Conservation (phyloP, 1,140 invertebrate genomes). For the Sarcophaga bullata region DNA sequence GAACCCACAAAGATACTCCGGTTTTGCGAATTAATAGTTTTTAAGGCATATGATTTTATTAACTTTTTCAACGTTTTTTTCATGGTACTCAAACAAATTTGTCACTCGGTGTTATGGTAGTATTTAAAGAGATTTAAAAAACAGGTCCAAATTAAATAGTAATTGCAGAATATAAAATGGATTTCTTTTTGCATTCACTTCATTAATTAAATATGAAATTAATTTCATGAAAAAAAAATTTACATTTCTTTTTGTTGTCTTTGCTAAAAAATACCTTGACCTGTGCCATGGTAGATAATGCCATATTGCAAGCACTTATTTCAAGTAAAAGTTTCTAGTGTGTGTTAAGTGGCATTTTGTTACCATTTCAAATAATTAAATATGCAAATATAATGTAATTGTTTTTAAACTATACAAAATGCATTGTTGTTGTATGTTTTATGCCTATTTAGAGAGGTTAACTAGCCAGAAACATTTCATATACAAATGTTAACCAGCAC, state of each 20-base stretch:
- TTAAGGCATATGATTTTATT: neutral
- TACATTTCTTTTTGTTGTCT: neutral
- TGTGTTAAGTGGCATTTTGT: neutral
- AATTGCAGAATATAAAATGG: too few species aligned
- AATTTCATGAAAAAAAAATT: neutral
- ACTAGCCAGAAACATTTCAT: slow-evolving; percentile 16
- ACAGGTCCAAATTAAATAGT: neutral
- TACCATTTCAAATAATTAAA: neutral
- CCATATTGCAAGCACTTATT: neutral
- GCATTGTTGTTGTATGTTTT: neutral
- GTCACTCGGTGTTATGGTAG: neutral
- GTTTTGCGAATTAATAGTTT: too few species aligned
- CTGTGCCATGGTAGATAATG: neutral
- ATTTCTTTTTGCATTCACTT: neutral
- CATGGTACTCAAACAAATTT: neutral
- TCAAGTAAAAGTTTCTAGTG: neutral
- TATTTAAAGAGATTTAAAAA: neutral
- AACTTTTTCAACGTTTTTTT: neutral
- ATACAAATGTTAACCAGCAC: neutral
- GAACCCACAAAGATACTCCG: too few species aligned
- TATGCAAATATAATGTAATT: neutral
- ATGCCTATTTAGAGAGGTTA: slow-evolving; percentile 26
- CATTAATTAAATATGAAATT: neutral
- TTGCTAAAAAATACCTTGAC: slow-evolving; percentile 11
- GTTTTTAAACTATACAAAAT: slow-evolving; percentile 12